A percentile compares a stretch with the other conserved stretches of the same genome.
Evolutionary conservation across 2,888 invertebrate species (phyloP).

Genomic region (Ophion ventricosus): DNA sequence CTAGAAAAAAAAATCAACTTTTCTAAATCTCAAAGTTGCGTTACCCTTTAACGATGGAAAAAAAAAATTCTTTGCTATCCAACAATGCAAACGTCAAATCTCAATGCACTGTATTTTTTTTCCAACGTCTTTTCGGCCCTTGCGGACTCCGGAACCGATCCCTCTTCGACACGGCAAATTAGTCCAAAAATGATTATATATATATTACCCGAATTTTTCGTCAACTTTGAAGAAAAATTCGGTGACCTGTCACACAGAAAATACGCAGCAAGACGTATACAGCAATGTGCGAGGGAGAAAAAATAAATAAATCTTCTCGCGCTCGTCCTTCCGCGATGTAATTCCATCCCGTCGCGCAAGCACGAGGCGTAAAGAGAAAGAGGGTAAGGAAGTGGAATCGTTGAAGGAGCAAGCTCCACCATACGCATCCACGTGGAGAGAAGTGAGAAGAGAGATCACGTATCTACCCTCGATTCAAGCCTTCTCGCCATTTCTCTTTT

Average conservation of each 20-base stretch:
- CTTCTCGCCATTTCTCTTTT: slow-evolving; percentile 65
- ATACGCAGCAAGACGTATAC: slow-evolving; percentile 11
- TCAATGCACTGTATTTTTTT: no score
- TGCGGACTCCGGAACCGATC: no score
- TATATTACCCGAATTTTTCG: slow-evolving; percentile 17
- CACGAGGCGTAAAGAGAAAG: slow-evolving; percentile 17
- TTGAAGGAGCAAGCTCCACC: slow-evolving; percentile 46
- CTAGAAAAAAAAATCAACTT: no score
- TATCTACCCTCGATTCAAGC: slow-evolving; percentile 51
- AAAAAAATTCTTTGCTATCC: no score
- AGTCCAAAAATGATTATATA: slow-evolving; percentile 32
- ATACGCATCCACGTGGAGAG: slow-evolving; percentile 47
- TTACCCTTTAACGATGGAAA: no score
- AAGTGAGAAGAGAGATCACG: slow-evolving; percentile 54
- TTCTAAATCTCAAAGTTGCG: no score
- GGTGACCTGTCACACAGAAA: slow-evolving; percentile 1
- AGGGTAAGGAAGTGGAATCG: slow-evolving; percentile 49
- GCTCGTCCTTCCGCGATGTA: slow-evolving; percentile 63
- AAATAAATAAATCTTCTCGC: slow-evolving; percentile 66
- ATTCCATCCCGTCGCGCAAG: slow-evolving; percentile 66
- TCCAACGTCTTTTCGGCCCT: no score
- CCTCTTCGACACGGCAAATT: no score
- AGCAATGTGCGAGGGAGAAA: slow-evolving; percentile 52
- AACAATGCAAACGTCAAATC: no score
- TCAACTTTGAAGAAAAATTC: slow-evolving; percentile 30